Conservation (phyloP, 2,888 invertebrate genomes). For the Zaprionus obscuricornis region DNA sequence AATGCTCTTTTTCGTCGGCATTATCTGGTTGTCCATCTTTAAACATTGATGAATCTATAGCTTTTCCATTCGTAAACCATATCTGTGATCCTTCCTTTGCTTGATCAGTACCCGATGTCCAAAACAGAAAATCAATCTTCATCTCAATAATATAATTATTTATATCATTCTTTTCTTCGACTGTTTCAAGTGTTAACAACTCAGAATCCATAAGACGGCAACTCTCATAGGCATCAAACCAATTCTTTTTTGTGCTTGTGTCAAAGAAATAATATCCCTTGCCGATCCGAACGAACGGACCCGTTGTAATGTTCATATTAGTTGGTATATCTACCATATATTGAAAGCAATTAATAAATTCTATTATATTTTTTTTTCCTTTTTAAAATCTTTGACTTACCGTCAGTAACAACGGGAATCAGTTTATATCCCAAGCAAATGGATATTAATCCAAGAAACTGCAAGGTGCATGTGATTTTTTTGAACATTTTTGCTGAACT, state of each 20-base stretch:
- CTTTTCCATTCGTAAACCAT: conserved; percentile 26
- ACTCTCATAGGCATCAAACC: conserved; percentile 19
- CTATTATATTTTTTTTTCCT: no score
- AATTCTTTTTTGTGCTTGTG: conserved; percentile 6
- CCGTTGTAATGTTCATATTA: conserved; percentile 19
- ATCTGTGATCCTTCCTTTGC: conserved; percentile 3
- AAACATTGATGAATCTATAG: no score
- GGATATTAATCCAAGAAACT: not conserved
- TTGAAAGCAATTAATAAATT: no score
- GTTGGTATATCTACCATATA: conserved; percentile 29
- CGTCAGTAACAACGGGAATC: conserved; percentile 13
- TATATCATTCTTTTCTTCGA: no score
- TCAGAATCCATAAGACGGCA: conserved; percentile 23
- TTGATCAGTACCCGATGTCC: conserved; percentile 25
- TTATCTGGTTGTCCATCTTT: conserved; percentile 27
- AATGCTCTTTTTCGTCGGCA: conserved; percentile 1
- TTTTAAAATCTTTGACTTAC: no score
- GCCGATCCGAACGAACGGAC: conserved; percentile 18
- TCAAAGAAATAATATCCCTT: conserved; percentile 25
- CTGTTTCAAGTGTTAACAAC: no score
- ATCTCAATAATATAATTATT: no score
- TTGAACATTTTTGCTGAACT: conserved; percentile 18
- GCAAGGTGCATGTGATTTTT: conserved; percentile 6
- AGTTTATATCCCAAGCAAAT: conserved; percentile 18
- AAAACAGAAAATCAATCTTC: conserved; percentile 4